Conservation (phyloP, 1,140 invertebrate species). For the Plutomurus gul region DNA sequence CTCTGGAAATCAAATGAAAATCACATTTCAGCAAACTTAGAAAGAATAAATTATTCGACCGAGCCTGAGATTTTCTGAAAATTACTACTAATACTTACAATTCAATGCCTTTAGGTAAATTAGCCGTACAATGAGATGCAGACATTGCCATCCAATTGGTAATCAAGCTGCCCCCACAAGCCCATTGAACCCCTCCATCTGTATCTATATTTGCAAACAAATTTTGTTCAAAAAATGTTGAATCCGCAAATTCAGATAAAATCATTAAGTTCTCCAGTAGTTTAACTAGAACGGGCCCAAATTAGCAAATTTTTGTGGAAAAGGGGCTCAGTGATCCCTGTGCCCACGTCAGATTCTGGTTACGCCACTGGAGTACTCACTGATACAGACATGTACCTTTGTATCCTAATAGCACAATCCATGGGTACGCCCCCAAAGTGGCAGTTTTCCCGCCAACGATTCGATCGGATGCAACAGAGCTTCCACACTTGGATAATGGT, state of each 20-base stretch:
- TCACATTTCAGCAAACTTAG: neutral
- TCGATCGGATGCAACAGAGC: neutral
- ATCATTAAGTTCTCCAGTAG: neutral
- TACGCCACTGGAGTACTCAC: too few relatives aligned
- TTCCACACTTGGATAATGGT: neutral
- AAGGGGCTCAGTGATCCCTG: too few relatives aligned
- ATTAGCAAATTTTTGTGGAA: too few relatives aligned
- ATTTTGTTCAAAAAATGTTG: neutral
- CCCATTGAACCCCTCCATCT: neutral
- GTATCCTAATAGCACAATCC: constrained; percentile 32
- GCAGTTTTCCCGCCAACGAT: constrained; percentile 21
- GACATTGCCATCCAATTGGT: neutral
- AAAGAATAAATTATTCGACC: too few relatives aligned
- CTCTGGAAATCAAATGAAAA: neutral
- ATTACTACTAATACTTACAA: too few relatives aligned
- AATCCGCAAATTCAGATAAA: neutral
- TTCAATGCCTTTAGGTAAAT: neutral
- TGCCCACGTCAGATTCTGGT: too few relatives aligned
- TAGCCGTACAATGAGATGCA: neutral
- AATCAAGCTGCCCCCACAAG: neutral
- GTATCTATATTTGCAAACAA: neutral
- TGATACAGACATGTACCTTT: constrained; percentile 22
- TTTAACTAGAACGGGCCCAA: too few relatives aligned
- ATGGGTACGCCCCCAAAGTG: constrained; percentile 17
- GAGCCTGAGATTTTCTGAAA: neutral